phyloP scores from a whole-genome alignment of 1,140 invertebrate species.

The Atta cephalotes region DNA sequence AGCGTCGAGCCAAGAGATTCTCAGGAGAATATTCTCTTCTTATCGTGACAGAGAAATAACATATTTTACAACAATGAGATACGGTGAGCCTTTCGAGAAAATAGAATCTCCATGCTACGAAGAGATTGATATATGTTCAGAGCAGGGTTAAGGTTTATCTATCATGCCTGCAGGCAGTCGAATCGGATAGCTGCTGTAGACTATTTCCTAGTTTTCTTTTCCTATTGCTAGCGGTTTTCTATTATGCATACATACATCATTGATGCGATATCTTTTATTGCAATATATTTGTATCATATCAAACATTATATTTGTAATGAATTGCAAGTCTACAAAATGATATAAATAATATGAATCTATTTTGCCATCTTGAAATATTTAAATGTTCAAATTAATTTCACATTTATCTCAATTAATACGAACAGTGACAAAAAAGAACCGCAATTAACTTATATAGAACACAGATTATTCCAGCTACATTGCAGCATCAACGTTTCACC shows the following conservation, averaged over 20 bases:
- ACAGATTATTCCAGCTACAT: no score
- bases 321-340: background rate
- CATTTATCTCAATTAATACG: background rate
- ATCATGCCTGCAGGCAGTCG: constrained; percentile 33
- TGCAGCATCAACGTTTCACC: no score
- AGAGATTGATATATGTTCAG: constrained; percentile 48
- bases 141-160: constrained; percentile 39
- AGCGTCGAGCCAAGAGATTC: background rate
- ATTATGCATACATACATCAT: background rate
- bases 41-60: constrained; percentile 44
- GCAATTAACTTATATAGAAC: background rate
- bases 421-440: background rate
- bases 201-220: constrained; percentile 6
- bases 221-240: background rate
- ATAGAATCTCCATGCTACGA: constrained; percentile 37
- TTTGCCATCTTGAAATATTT: background rate
- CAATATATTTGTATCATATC: background rate
- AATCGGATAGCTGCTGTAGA: constrained; percentile 16
- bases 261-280: constrained; percentile 8
- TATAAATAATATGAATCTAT: background rate
- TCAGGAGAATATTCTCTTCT: constrained; percentile 24
- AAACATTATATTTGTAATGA: background rate
- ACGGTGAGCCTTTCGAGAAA: constrained; percentile 42
- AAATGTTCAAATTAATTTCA: background rate
- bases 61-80: constrained; percentile 45